phyloP scores from a whole-genome alignment of 2,888 invertebrate species.

The Hetaerina titia region DNA sequence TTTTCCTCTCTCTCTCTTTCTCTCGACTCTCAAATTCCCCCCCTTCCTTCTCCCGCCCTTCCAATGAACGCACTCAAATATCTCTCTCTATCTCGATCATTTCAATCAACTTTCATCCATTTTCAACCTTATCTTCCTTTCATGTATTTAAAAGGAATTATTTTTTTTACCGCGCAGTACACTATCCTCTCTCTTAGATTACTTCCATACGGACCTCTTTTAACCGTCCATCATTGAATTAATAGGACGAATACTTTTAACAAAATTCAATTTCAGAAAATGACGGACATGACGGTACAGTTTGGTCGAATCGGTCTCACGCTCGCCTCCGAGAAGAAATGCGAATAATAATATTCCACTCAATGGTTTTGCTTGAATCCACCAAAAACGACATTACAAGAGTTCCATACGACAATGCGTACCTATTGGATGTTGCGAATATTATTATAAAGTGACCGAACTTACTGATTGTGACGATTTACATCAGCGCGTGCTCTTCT shows the following conservation, averaged over 20 bases:
- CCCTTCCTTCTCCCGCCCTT: neutral
- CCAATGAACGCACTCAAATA: neutral
- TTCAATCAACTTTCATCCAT: slow-evolving; percentile 8
- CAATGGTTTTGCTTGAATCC: too few relatives aligned
- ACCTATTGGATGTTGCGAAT: too few relatives aligned
- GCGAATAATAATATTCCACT: too few relatives aligned
- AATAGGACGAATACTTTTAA: neutral
- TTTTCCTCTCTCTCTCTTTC: neutral
- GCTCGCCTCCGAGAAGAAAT: too few relatives aligned
- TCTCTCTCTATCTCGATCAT: neutral
- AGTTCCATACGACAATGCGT: too few relatives aligned
- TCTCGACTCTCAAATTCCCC: neutral
- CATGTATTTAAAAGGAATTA: neutral
- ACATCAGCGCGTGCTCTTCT: too few relatives aligned
- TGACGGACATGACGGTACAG: neutral
- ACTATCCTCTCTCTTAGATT: neutral
- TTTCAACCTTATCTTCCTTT: neutral
- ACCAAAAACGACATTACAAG: too few relatives aligned
- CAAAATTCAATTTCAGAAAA: neutral
- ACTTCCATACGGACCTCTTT: neutral
- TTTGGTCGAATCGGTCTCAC: too few relatives aligned
- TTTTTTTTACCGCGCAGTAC: neutral
- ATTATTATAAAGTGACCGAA: too few relatives aligned
- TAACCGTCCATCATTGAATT: neutral
- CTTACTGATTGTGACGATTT: too few relatives aligned